Percentiles rank a stretch among this genome's conserved stretches.
Conservation (phyloP, 2,797 vertebrate genomes). For the Morelia viridis region DNA sequence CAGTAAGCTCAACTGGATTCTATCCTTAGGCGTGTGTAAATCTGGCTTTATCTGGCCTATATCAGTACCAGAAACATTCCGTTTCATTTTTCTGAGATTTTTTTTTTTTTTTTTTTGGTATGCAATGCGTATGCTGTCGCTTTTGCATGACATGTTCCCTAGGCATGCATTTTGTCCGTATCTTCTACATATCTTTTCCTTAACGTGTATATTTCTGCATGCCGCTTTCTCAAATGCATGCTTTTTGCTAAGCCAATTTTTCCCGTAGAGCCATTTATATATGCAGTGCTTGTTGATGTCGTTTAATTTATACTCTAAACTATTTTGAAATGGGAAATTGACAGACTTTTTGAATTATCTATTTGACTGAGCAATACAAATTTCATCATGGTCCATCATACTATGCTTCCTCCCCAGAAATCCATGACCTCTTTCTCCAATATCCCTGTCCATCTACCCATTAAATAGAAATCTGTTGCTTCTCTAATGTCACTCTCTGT, state of each 20-base stretch:
- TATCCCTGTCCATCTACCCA: not conserved
- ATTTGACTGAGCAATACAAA: not conserved
- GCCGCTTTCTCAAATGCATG: not conserved
- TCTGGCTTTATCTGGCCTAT: too few species aligned
- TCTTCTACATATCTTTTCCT: too few species aligned
- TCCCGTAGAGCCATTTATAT: not conserved
- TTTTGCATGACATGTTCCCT: too few species aligned
- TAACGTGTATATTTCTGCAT: too few species aligned
- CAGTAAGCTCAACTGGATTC: too few species aligned
- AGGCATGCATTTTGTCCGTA: too few species aligned
- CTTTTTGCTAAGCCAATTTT: not conserved
- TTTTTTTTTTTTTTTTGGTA: too few species aligned
- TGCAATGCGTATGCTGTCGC: too few species aligned
- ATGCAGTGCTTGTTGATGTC: not conserved
- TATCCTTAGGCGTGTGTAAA: too few species aligned
- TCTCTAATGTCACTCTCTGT: not conserved
- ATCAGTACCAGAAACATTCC: too few species aligned
- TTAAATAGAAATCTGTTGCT: not conserved
- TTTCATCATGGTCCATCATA: not conserved
- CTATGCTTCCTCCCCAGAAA: not conserved
- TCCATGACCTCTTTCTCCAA: not conserved
- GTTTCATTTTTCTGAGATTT: too few species aligned
- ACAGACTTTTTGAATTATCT: not conserved
- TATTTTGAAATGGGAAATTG: not conserved
- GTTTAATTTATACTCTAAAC: not conserved